phyloP scores from a whole-genome alignment of 2,888 invertebrate genomes.

The Acrobasis repandana region DNA sequence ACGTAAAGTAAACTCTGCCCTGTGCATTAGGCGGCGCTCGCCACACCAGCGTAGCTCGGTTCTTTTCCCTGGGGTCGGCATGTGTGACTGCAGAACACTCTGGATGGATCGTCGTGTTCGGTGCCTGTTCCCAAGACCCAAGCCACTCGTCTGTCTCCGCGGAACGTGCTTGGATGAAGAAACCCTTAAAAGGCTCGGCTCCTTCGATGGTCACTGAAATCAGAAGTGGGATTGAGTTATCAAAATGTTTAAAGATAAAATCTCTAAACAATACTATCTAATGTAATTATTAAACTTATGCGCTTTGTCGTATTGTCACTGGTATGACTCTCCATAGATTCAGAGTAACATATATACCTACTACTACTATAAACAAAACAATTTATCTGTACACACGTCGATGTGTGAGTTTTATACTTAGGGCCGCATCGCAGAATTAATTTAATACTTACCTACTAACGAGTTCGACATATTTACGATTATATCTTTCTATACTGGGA shows the following conservation, averaged over 20 bases:
- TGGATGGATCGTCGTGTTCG: slow-evolving; percentile 89
- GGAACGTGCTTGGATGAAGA: slow-evolving; percentile 92
- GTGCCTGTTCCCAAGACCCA: slow-evolving; percentile 87
- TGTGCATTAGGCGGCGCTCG: slow-evolving; percentile 85
- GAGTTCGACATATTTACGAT: no score
- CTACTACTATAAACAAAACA: no score
- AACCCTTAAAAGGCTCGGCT: slow-evolving; percentile 88
- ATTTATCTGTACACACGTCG: no score
- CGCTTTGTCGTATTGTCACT: no score
- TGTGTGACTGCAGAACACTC: slow-evolving; percentile 92
- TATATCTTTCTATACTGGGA: no score
- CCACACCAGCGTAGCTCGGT: slow-evolving; percentile 89
- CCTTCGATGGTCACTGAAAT: slow-evolving; percentile 82
- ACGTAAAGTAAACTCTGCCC: slow-evolving; percentile 92
- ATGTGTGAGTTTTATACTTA: no score
- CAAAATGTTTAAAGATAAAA: not conserved
- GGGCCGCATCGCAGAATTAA: no score
- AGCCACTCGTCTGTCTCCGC: slow-evolving; percentile 88
- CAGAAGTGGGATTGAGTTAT: no score
- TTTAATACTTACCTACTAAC: no score
- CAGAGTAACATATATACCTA: no score
- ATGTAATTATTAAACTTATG: no score
- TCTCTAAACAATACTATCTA: not conserved
- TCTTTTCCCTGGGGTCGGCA: slow-evolving; percentile 88
- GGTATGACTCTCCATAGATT: no score